These are phyloP conservation scores for Ptychoptera contaminata DNA, from an alignment of 2,888 invertebrate species.

Conservation along the genomic window DNA sequence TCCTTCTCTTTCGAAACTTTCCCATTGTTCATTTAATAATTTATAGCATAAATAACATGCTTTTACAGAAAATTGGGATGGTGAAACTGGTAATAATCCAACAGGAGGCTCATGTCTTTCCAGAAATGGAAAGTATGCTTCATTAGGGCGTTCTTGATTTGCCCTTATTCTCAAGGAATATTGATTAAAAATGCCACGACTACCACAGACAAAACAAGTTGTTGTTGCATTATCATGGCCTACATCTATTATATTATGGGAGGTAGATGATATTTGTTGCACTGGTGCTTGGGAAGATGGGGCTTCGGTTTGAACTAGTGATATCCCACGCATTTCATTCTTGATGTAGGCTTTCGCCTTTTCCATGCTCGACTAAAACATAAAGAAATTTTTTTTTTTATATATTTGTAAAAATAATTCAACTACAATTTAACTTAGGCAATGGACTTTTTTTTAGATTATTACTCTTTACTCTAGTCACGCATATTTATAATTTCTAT, in stretches of 20 bases:
- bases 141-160: constrained; percentile 48
- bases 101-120: constrained; percentile 76
- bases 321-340: constrained; percentile 43
- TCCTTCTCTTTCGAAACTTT: constrained; percentile 69
- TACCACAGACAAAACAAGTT: constrained; percentile 60
- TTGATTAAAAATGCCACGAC: constrained; percentile 44
- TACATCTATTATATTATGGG: constrained; percentile 7
- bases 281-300: constrained; percentile 9
- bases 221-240: constrained; percentile 12
- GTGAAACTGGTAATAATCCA: constrained; percentile 35
- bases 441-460: no score
- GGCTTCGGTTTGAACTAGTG: constrained; percentile 14
- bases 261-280: constrained; percentile 10
- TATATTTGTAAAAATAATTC: not conserved
- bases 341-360: constrained; percentile 56
- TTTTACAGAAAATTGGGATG: constrained; percentile 38
- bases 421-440: no score
- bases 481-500: no score
- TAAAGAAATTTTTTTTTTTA: not conserved
- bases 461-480: no score
- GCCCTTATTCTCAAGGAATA: constrained; percentile 48
- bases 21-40: constrained; percentile 81
- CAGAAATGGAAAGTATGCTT: constrained; percentile 83
- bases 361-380: constrained; percentile 34
- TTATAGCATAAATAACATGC: constrained; percentile 78